These are phyloP conservation scores for Melopsittacus undulatus DNA, from an alignment of 2,797 vertebrate genomes.

Conservation along the genomic window DNA sequence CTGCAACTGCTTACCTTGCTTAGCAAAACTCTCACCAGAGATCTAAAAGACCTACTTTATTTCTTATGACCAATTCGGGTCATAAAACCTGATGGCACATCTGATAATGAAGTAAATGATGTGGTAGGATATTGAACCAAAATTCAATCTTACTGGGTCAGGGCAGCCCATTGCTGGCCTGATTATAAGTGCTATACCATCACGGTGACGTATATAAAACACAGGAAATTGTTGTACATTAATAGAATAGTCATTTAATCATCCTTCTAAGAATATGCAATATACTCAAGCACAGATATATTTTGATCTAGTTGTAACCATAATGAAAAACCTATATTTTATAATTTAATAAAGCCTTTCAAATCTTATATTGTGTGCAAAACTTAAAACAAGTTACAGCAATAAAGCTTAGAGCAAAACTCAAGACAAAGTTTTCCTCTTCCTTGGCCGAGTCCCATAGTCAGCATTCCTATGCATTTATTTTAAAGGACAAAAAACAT, in stretches of 20 bases:
- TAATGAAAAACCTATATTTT: conserved; percentile 59
- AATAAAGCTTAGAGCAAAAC: conserved; percentile 12
- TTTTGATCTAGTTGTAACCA: conserved; percentile 57
- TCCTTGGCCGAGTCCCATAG: not conserved
- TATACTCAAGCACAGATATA: conserved; percentile 47
- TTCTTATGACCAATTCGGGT: conserved; percentile 17
- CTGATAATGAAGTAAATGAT: conserved; percentile 63
- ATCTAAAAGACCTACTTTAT: not conserved
- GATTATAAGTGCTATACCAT: conserved; percentile 47
- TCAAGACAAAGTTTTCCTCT: not conserved
- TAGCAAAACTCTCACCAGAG: not conserved
- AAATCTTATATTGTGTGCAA: conserved; percentile 21
- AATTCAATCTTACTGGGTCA: conserved; percentile 66
- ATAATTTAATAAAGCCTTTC: conserved; percentile 53
- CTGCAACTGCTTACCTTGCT: not conserved
- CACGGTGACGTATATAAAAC: conserved; percentile 63
- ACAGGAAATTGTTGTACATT: conserved; percentile 71
- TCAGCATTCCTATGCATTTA: not conserved
- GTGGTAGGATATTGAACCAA: conserved; percentile 54
- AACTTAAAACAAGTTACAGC: conserved; percentile 39
- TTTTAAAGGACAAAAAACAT: not conserved
- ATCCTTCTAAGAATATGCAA: conserved; percentile 47
- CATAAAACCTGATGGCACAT: conserved; percentile 55
- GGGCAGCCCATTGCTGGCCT: conserved; percentile 25
- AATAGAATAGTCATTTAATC: conserved; percentile 67